Percentiles rank a stretch among this genome's conserved stretches.
phyloP scores from a whole-genome alignment of 2,797 vertebrate species.

The Tokudaia muenninki region DNA sequence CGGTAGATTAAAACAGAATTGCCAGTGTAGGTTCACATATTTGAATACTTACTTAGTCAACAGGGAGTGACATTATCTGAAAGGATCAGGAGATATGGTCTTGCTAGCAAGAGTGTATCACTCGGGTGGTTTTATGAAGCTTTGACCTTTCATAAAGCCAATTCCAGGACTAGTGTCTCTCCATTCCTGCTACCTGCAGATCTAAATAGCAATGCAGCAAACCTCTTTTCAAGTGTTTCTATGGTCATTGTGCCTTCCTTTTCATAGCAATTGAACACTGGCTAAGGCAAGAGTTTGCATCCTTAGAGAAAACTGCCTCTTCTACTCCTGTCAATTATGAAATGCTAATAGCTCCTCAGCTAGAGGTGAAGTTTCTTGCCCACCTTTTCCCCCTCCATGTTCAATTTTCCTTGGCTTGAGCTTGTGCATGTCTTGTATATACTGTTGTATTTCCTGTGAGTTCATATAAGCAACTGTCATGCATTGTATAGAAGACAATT shows the following conservation, averaged over 20 bases:
- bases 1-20: not conserved
- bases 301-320: not conserved
- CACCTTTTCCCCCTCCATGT: not conserved
- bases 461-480: not conserved
- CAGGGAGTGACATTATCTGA: not conserved
- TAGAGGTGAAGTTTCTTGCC: not conserved
- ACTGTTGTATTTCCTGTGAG: not conserved
- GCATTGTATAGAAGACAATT: not conserved
- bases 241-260: not conserved
- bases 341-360: not conserved
- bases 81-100: not conserved
- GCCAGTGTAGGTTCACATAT: not conserved
- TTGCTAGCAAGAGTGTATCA: not conserved
- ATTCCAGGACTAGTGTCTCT: not conserved
- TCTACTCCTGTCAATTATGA: not conserved
- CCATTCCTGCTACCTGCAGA: not conserved
- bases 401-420: not conserved
- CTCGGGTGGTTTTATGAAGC: not conserved
- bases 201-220: not conserved
- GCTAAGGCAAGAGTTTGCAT: not conserved
- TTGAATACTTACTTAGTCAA: not conserved
- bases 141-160: not conserved
- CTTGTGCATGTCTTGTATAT: not conserved
- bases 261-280: not conserved
- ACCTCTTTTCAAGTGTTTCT: not conserved